A percentile compares a stretch with the other conserved stretches of the same genome.
Evolutionary conservation across 2,888 invertebrate species (phyloP).

Genomic region (Xanthia togata): DNA sequence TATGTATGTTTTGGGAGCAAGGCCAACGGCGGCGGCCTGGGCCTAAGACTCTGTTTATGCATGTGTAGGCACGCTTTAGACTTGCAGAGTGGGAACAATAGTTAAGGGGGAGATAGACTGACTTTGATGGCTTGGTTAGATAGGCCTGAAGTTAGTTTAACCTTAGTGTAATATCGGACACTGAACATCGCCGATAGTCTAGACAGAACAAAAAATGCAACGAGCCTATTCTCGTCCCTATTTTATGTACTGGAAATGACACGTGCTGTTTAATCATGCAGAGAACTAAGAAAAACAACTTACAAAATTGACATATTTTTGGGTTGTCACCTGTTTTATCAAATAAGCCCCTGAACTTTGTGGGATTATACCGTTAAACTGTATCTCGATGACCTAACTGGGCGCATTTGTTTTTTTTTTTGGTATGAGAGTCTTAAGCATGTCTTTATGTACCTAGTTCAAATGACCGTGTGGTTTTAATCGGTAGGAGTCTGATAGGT

Average conservation of each 20-base stretch:
- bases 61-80: constrained; percentile 54
- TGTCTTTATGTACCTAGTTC: not conserved
- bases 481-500: not conserved
- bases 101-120: constrained; percentile 18
- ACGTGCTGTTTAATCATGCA: not conserved
- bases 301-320: not conserved
- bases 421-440: not conserved
- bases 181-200: not conserved
- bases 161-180: not conserved
- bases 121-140: not conserved
- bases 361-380: not conserved
- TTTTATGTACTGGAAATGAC: not conserved
- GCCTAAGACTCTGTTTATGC: constrained; percentile 55
- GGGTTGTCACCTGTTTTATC: not conserved
- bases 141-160: not conserved
- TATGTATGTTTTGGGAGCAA: constrained; percentile 56
- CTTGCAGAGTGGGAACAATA: constrained; percentile 45
- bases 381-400: not conserved
- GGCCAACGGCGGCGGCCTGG: constrained; percentile 29
- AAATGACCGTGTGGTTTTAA: not conserved
- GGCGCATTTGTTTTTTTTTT: not conserved
- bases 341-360: not conserved
- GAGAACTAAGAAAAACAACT: not conserved
- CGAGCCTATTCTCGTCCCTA: no score
- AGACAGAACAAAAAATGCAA: not conserved